Percentiles rank a stretch among this genome's conserved stretches.
phyloP scores from a whole-genome alignment of 2,888 invertebrate genomes.

The Hypsopygia costalis region DNA sequence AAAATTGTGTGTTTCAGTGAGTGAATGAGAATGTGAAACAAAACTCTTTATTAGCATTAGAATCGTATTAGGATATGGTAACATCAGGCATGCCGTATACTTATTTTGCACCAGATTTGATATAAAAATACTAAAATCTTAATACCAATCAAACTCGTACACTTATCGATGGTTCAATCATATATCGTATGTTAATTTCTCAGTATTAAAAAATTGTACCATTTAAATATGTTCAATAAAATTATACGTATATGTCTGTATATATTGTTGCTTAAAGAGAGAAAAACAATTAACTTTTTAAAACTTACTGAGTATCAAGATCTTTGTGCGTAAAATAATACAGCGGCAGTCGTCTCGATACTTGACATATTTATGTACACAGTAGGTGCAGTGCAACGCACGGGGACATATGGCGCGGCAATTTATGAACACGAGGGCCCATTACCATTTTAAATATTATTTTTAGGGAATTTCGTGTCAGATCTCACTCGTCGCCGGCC shows the following conservation, averaged over 20 bases:
- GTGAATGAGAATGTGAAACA: too few relatives aligned
- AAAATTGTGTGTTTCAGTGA: too few relatives aligned
- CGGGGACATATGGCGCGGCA: constrained; percentile 76
- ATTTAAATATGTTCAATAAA: too few relatives aligned
- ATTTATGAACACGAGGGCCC: constrained; percentile 77
- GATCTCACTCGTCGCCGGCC: constrained; percentile 76
- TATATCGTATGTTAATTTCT: too few relatives aligned
- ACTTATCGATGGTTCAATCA: too few relatives aligned
- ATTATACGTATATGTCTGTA: background rate
- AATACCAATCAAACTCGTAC: too few relatives aligned
- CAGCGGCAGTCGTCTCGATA: constrained; percentile 65
- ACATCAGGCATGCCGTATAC: too few relatives aligned
- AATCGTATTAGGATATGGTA: too few relatives aligned
- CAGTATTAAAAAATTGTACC: too few relatives aligned
- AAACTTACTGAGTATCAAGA: constrained; percentile 47
- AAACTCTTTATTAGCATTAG: too few relatives aligned
- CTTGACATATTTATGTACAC: constrained; percentile 79
- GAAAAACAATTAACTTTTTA: background rate
- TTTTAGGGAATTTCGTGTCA: constrained; percentile 81
- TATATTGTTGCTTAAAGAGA: background rate
- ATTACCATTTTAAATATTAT: constrained; percentile 81
- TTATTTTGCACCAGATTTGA: too few relatives aligned
- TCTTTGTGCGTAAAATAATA: constrained; percentile 41
- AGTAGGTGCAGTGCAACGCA: constrained; percentile 76
- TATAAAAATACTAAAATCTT: too few relatives aligned